Conservation (phyloP, 1,140 invertebrate species). For the Helicoverpa armigera region DNA sequence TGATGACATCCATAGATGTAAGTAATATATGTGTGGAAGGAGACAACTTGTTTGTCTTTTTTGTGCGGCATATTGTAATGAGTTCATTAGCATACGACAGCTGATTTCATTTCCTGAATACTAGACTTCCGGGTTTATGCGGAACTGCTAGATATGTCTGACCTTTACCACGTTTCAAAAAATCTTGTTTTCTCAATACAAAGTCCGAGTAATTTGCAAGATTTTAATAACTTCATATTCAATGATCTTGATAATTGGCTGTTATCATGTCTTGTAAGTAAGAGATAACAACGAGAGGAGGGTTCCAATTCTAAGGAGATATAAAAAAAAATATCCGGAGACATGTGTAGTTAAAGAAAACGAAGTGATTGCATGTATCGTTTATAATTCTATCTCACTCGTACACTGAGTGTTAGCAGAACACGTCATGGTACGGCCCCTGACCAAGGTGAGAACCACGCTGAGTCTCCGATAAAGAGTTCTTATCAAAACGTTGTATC, state of each 20-base stretch:
- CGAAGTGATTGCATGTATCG: too few species aligned
- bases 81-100: constrained; percentile 11
- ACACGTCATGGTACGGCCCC: too few species aligned
- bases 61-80: constrained; percentile 15
- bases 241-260: too few species aligned
- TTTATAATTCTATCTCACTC: too few species aligned
- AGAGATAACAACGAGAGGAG: too few species aligned
- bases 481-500: neutral
- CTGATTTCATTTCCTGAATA: constrained; percentile 22
- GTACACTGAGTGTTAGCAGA: too few species aligned
- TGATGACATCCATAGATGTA: too few species aligned
- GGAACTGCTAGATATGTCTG: constrained; percentile 9
- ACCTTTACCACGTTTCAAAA: constrained; percentile 7
- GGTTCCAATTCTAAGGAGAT: too few species aligned
- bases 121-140: constrained; percentile 21
- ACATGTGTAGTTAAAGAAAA: too few species aligned
- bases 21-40: too few species aligned
- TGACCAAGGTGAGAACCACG: constrained; percentile 3
- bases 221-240: neutral
- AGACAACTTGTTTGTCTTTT: neutral
- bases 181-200: neutral
- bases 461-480: neutral
- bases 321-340: too few species aligned
- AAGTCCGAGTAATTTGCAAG: neutral
- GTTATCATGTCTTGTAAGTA: too few species aligned